Evolutionary conservation across 2,888 invertebrate genomes (phyloP), one percentile per base, ranked within the genome.

Genomic region (Sesia apiformis): DNA sequence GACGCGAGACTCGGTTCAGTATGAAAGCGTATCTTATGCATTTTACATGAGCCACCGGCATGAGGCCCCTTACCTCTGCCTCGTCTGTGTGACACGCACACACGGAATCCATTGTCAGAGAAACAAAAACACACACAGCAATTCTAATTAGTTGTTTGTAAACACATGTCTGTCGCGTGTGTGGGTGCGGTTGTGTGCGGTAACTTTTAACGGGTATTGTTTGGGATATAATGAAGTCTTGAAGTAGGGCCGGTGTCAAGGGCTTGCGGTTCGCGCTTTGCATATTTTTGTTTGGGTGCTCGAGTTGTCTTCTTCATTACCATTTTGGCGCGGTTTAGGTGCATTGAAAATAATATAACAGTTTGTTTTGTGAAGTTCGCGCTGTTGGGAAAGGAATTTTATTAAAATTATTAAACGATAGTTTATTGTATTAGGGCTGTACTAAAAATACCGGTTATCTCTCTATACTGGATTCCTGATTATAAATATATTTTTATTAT

Each of bases 1-100:
- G 7, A 70, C 77, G 81, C 77, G 81, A 76, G 65, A 63, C 66
- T 65, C 62, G 63, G 60, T 58, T 60, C 65, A 54, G 66, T 76
- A 72, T 69, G 78, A 75, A 76, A 80, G 78, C 81, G 78, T 78
- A 89, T 89, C 91, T 91, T 91, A 91, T 92, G 91, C 92, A 92
- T 92, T 91, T 91, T 91, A 91, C 91, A 92, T 91, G 92, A 92
- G 91, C 77, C 69, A 60, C 56, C 50, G 53, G 58, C 57, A 55
- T 58, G 57, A 55, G 55, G 57, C 60, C 57, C 57, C 57, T 60
- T 64, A 62, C 65, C 65, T 63, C 62, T 63, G 61, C 64, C 63
- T 62, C 60, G 52, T 41, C 56, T 57, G 40, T 39, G 40, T 52
- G 7, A 56, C 63, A 56, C 65, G 59, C 66, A 67, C 69, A 57